phyloP scores from a whole-genome alignment of 2,888 invertebrate genomes.

The Drosophila anomalata region DNA sequence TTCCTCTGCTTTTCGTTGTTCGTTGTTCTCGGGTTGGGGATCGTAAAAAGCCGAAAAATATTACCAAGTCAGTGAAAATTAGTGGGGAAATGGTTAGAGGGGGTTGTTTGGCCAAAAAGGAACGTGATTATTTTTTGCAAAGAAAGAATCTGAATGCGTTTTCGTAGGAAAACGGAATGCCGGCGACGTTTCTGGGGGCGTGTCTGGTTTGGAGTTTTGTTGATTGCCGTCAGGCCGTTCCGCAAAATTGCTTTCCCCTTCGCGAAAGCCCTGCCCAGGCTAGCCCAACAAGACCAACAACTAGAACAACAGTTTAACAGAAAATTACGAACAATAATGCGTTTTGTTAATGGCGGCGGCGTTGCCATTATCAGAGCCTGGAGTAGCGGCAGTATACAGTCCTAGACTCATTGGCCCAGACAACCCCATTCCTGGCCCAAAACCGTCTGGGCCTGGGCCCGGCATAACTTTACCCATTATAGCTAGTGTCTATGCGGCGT shows the following conservation, averaged over 20 bases:
- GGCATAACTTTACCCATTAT: constrained; percentile 37
- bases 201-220: constrained; percentile 36
- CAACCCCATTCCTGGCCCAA: constrained; percentile 19
- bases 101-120: constrained; percentile 15
- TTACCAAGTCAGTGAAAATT: constrained; percentile 44
- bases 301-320: constrained; percentile 22
- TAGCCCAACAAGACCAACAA: neutral
- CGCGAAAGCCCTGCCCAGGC: neutral
- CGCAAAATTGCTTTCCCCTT: constrained; percentile 34
- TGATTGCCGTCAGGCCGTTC: constrained; percentile 43
- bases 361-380: constrained; percentile 46
- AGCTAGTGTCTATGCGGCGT: constrained; percentile 6
- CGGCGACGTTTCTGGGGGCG: constrained; percentile 42
- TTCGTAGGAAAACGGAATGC: constrained; percentile 18
- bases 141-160: constrained; percentile 31
- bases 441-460: constrained; percentile 11
- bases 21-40: constrained; percentile 1
- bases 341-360: constrained; percentile 60
- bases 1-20: neutral
- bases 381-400: constrained; percentile 13
- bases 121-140: constrained; percentile 25
- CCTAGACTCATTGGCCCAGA: constrained; percentile 22
- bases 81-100: constrained; percentile 10
- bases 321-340: constrained; percentile 65
- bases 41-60: constrained; percentile 42